These are phyloP conservation scores for Popillia japonica DNA, from an alignment of 1,140 invertebrate genomes.

Conservation along the genomic window DNA sequence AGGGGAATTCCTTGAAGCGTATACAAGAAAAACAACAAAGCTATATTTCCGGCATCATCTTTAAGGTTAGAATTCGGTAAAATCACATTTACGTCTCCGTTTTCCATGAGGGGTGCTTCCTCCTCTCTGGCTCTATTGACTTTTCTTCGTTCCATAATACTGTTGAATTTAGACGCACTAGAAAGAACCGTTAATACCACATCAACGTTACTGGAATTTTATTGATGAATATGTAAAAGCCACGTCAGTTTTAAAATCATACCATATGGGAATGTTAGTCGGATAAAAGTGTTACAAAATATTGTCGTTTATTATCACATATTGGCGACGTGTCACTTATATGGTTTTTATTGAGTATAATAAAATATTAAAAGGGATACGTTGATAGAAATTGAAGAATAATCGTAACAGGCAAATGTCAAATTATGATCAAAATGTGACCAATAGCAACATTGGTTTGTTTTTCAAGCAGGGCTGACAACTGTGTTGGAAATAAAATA, in stretches of 20 bases:
- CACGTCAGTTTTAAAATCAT: conserved; percentile 1
- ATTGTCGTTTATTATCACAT: conserved; percentile 4
- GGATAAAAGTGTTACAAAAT: background rate
- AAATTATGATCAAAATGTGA: background rate
- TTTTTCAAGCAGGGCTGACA: background rate
- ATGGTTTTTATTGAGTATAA: background rate
- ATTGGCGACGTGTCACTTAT: background rate
- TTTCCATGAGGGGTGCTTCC: conserved; percentile 40
- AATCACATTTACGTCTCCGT: conserved; percentile 40
- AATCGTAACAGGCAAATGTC: background rate
- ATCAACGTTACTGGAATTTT: background rate
- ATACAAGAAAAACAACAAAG: conserved; percentile 90
- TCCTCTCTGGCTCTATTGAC: conserved; percentile 20
- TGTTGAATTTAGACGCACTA: background rate
- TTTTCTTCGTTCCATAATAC: conserved; percentile 41
- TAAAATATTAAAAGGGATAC: background rate
- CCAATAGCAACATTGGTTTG: background rate
- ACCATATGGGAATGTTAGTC: background rate
- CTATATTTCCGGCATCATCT: conserved; percentile 81
- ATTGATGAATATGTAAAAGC: background rate
- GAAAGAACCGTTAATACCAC: background rate
- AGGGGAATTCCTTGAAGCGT: conserved; percentile 96
- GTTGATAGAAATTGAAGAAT: background rate
- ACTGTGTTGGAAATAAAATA: too few relatives aligned
- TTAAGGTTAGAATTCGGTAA: conserved; percentile 42